Evolutionary conservation across 2,113 vertebrate species (phyloP).

Genomic region (Pterocles burchelli): DNA sequence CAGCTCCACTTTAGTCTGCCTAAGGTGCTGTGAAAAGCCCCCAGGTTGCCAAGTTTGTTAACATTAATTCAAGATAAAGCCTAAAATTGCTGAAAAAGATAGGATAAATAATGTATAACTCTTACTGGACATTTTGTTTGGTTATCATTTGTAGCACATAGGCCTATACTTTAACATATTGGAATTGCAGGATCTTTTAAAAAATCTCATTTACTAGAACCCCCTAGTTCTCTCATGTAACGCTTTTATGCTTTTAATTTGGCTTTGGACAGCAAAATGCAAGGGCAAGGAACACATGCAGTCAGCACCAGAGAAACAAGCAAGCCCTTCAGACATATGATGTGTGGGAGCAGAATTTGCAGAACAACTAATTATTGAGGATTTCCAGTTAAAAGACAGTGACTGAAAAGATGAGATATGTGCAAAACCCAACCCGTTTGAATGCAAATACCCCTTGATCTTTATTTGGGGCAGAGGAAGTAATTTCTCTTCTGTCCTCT

Average conservation of each 20-base stretch:
- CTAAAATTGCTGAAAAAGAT: neutral
- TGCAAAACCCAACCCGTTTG: neutral
- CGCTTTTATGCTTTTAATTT: neutral
- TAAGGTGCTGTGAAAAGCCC: slow-evolving; percentile 53
- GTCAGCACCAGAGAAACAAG: neutral
- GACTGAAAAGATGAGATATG: neutral
- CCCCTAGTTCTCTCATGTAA: neutral
- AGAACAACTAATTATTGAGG: slow-evolving; percentile 6
- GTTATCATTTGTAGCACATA: neutral
- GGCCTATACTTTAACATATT: neutral
- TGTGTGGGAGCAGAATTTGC: slow-evolving; percentile 5
- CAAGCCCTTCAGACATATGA: neutral
- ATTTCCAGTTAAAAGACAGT: slow-evolving; percentile 59
- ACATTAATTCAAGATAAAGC: neutral
- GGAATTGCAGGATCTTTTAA: neutral
- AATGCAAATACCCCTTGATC: slow-evolving; percentile 37
- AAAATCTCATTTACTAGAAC: neutral
- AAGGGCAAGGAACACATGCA: neutral
- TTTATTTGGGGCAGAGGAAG: slow-evolving; percentile 53
- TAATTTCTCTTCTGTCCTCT: slow-evolving; percentile 27
- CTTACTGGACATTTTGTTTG: neutral
- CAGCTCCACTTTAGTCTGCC: slow-evolving; percentile 35
- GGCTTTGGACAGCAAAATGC: neutral
- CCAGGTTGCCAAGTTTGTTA: slow-evolving; percentile 1
- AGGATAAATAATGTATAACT: neutral